phyloP scores from a whole-genome alignment of 2,797 vertebrate genomes.

The Phoebastria nigripes region DNA sequence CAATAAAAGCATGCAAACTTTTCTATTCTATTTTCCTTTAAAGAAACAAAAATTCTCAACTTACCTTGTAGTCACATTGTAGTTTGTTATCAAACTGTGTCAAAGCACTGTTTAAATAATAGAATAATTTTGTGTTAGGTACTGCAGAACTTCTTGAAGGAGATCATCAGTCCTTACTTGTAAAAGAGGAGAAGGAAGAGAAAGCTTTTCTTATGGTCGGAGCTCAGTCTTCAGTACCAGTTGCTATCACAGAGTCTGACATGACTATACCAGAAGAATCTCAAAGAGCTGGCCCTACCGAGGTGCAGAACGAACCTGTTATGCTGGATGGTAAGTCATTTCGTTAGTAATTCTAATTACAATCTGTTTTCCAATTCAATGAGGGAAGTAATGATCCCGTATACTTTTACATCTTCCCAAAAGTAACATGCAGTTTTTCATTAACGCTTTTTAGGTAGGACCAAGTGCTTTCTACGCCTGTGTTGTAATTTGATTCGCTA shows the following conservation, averaged over 20 bases:
- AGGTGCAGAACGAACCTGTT: neutral
- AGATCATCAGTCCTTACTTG: neutral
- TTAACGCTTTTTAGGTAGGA: neutral
- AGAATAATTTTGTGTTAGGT: neutral
- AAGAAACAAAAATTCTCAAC: neutral
- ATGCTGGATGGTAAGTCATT: slow-evolving; percentile 50
- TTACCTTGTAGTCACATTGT: neutral
- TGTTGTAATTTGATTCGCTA: neutral
- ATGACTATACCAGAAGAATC: neutral
- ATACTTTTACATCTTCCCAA: neutral
- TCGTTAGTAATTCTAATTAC: neutral
- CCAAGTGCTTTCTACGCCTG: neutral
- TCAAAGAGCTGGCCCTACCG: neutral
- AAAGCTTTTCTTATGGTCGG: neutral
- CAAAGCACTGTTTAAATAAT: neutral
- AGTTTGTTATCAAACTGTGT: neutral
- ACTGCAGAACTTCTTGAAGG: slow-evolving; percentile 53
- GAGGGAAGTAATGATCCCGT: neutral
- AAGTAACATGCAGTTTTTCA: neutral
- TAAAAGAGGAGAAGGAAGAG: slow-evolving; percentile 40
- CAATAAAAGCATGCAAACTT: neutral
- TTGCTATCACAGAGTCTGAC: neutral
- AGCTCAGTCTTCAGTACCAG: neutral
- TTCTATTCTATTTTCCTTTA: neutral
- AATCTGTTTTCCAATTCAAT: neutral